Base-by-base conservation (phyloP, 2,797 vertebrate species). In the Oophaga sylvatica region DNA sequence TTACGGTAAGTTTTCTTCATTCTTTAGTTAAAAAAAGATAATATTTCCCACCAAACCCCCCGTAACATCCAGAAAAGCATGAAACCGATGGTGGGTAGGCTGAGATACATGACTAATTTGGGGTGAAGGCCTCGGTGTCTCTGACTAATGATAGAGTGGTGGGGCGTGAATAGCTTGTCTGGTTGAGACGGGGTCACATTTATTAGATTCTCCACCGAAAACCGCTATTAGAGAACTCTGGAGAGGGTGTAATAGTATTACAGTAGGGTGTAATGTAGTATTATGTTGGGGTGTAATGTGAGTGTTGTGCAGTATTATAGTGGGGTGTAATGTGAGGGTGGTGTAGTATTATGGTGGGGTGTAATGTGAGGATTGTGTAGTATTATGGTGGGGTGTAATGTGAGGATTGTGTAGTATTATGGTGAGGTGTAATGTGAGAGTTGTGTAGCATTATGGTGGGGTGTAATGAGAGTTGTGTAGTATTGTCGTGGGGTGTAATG, bases 11-110 rank as follows among this genome's bases (percentile, higher is more conserved):
- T n/a, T 82, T 26, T 35, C 48, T 82, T 56, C 31, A 31, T 60
- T 57, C 31, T 81, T 31, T 16, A 19, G 15, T 20, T 26, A 2
- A 41, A 70, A 81, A 83, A 26, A 68, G 67, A 22, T 15, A 3
- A 57, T 13, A 56, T 75, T 87, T 87, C 77, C 84, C 84, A 48
- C 20, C 63, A 67, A 19, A 10, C n/a, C n/a, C 16, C 17, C 17
- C 20, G 11, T 35, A 65, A 16, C 5, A 0, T 22, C 56, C 17
- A 15, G 26, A 12, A 22, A 65, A 9, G n/a, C 4, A 71, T 12
- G 22, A 3, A n/a, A 16, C n/a, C 17, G 0, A 31, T 31, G 16
- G n/a, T 26, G 4, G 10, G 60, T 0, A 56, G 45, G 20, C 29
- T 16, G 19, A 9, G 56, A 62, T 31, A 31, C 29, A 83, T 56